These are phyloP conservation scores for Crossaster papposus DNA, from an alignment of 53 echinoderm and acorn worm genomes.

Conservation along the genomic window DNA sequence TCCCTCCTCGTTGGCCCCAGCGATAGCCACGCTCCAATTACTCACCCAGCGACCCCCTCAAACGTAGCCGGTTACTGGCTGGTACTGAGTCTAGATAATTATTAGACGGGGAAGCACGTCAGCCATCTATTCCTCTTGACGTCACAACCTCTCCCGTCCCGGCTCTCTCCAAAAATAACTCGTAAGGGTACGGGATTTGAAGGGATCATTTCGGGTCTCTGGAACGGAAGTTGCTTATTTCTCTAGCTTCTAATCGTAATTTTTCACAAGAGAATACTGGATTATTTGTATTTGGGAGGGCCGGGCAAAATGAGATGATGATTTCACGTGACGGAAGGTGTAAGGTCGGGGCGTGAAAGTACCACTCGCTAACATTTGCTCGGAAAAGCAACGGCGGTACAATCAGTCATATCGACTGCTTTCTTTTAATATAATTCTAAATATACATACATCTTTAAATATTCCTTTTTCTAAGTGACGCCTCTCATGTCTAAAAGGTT, in stretches of 20 bases:
- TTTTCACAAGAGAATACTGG: background rate
- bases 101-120: conserved; percentile 30
- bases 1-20: conserved; percentile 13
- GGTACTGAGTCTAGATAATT: conserved; percentile 16
- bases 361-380: conserved; percentile 30
- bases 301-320: background rate
- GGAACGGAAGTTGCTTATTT: conserved; percentile 30
- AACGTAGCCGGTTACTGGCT: conserved; percentile 56
- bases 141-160: conserved; percentile 13
- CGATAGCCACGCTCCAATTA: conserved; percentile 39
- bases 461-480: too few relatives aligned
- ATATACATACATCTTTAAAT: too few relatives aligned
- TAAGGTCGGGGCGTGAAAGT: background rate
- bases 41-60: conserved; percentile 20
- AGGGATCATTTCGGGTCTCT: background rate
- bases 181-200: background rate
- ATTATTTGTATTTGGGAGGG: background rate
- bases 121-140: conserved; percentile 40
- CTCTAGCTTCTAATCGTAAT: conserved; percentile 31
- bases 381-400: background rate
- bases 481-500: too few relatives aligned
- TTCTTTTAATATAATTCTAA: background rate
- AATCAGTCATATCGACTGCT: background rate
- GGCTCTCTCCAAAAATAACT: background rate
- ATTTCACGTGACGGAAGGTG: background rate